Evolutionary conservation across 2,113 vertebrate species (phyloP).

Genomic region (Sebastes fasciatus): DNA sequence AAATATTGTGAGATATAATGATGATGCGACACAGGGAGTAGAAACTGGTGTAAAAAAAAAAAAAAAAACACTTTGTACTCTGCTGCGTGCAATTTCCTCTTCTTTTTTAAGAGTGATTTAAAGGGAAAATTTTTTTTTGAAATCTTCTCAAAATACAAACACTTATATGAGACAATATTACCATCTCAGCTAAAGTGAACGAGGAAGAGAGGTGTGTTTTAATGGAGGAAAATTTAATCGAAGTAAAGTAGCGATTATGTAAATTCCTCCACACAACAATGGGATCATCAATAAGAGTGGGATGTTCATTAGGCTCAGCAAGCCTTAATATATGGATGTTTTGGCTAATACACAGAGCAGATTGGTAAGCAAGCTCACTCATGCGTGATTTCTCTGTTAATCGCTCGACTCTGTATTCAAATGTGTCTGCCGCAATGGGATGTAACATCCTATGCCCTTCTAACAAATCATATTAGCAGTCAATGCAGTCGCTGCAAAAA

Average conservation of each 20-base stretch:
- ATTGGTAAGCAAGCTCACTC: conserved; percentile 73
- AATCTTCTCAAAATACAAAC: conserved; percentile 45
- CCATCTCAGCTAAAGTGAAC: conserved; percentile 30
- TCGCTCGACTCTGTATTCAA: conserved; percentile 65
- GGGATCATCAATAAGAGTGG: conserved; percentile 80
- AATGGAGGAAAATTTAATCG: conserved; percentile 77
- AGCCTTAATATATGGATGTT: conserved; percentile 79
- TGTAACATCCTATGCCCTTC: conserved; percentile 55
- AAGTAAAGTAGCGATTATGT: conserved; percentile 78
- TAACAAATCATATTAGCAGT: conserved; percentile 62
- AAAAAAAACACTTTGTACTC: conserved; percentile 36
- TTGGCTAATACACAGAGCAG: conserved; percentile 70
- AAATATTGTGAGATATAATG: conserved; percentile 75
- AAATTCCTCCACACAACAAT: conserved; percentile 79
- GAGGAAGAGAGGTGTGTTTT: conserved; percentile 64
- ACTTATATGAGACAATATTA: conserved; percentile 38
- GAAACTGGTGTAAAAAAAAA: conserved; percentile 46
- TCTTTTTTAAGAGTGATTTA: conserved; percentile 38
- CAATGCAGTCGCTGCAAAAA: conserved; percentile 27
- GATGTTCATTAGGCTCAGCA: conserved; percentile 79
- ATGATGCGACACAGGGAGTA: conserved; percentile 66
- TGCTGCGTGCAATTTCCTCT: conserved; percentile 49
- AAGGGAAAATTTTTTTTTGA: conserved; percentile 19
- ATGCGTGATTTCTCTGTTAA: conserved; percentile 70
- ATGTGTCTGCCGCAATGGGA: conserved; percentile 68